Percentiles rank a stretch among this genome's conserved stretches.
phyloP scores from a whole-genome alignment of 2,113 vertebrate species.

The Istiophorus platypterus region DNA sequence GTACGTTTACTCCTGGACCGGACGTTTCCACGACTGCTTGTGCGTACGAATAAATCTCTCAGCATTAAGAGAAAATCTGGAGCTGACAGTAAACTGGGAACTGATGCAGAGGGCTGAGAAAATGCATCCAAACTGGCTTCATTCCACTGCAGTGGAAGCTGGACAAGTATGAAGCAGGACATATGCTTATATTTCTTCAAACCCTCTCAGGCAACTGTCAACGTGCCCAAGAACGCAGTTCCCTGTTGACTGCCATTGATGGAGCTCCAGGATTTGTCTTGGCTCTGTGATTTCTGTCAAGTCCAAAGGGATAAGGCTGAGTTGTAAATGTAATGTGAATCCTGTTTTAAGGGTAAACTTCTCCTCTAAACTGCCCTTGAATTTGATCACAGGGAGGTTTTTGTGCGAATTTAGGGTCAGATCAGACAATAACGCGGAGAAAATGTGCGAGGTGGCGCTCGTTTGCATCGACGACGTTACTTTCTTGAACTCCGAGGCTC shows the following conservation, averaged over 20 bases:
- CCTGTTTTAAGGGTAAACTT: slow-evolving; percentile 61
- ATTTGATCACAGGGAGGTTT: neutral
- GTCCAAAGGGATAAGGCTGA: slow-evolving; percentile 25
- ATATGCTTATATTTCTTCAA: slow-evolving; percentile 72
- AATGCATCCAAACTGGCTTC: slow-evolving; percentile 60
- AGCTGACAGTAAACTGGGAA: slow-evolving; percentile 55
- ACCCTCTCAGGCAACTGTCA: slow-evolving; percentile 64
- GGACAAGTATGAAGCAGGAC: slow-evolving; percentile 68
- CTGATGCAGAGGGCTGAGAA: slow-evolving; percentile 45
- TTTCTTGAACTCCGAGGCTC: neutral
- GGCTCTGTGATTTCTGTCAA: slow-evolving; percentile 65
- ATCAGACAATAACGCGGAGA: slow-evolving; percentile 14
- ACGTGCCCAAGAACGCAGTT: slow-evolving; percentile 66
- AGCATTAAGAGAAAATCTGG: slow-evolving; percentile 37
- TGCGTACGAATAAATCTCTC: slow-evolving; percentile 44
- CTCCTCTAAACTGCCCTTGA: slow-evolving; percentile 8
- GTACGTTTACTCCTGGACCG: slow-evolving; percentile 4
- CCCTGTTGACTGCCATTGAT: slow-evolving; percentile 64
- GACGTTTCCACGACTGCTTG: slow-evolving; percentile 12
- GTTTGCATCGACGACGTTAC: neutral
- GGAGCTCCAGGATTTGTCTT: slow-evolving; percentile 69
- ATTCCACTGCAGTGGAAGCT: slow-evolving; percentile 58
- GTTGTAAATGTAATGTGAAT: slow-evolving; percentile 56
- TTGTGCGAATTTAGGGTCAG: slow-evolving; percentile 29
- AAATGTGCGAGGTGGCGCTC: neutral